phyloP scores from a whole-genome alignment of 1,140 invertebrate genomes.

The Listronotus bonariensis region DNA sequence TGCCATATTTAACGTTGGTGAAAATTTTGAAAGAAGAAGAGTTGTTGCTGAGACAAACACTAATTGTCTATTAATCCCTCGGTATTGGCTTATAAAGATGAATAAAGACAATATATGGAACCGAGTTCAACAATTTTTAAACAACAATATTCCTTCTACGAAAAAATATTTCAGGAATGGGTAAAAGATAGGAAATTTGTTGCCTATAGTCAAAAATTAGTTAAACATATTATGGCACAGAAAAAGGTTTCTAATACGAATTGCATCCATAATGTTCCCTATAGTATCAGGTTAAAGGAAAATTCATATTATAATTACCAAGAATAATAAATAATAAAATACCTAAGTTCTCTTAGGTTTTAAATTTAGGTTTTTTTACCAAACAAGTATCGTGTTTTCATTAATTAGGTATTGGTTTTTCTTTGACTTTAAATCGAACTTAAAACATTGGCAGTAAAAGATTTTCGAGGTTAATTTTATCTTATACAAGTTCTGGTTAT shows the following conservation, averaged over 20 bases:
- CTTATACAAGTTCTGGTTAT: too few relatives aligned
- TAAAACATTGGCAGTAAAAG: too few relatives aligned
- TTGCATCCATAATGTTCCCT: constrained; percentile 65
- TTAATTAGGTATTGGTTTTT: too few relatives aligned
- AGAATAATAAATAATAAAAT: too few relatives aligned
- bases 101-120: constrained; percentile 69
- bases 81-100: constrained; percentile 64
- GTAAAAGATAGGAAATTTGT: constrained; percentile 61
- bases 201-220: constrained; percentile 59
- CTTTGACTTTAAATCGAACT: too few relatives aligned
- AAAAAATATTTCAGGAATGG: constrained; percentile 61
- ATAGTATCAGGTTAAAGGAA: constrained; percentile 61
- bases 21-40: constrained; percentile 64
- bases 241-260: constrained; percentile 60
- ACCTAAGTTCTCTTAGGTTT: too few relatives aligned
- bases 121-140: constrained; percentile 63
- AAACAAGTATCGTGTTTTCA: too few relatives aligned
- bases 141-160: constrained; percentile 63
- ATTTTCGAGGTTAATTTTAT: too few relatives aligned
- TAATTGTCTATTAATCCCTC: constrained; percentile 64
- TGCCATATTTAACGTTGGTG: constrained; percentile 61
- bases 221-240: constrained; percentile 57
- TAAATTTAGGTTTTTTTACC: too few relatives aligned
- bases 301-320: constrained; percentile 19
- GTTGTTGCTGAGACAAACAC: constrained; percentile 62